These are phyloP conservation scores for Paradisaea rubra DNA, from an alignment of 2,113 vertebrate genomes.

Conservation along the genomic window DNA sequence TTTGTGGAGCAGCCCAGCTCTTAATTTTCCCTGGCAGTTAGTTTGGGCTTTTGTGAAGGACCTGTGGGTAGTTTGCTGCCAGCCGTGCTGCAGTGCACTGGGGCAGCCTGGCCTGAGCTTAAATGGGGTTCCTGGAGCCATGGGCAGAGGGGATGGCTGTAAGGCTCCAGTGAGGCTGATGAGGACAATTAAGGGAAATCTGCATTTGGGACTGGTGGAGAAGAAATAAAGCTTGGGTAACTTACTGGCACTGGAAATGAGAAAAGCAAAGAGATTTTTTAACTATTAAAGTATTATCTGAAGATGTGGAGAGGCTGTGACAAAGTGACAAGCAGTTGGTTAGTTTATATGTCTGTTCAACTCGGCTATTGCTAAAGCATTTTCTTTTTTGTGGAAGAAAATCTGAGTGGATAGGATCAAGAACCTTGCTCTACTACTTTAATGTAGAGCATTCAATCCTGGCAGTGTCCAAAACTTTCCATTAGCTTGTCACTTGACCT, in stretches of 20 bases:
- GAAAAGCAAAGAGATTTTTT: background rate
- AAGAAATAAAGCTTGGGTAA: background rate
- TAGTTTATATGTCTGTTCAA: background rate
- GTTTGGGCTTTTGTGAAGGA: background rate
- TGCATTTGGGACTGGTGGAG: background rate
- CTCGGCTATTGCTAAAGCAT: background rate
- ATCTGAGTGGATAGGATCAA: background rate
- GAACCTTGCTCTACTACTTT: background rate
- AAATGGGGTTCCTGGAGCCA: background rate
- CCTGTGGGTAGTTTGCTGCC: background rate
- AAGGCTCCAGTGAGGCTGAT: background rate
- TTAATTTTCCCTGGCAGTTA: background rate
- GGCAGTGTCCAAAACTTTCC: background rate
- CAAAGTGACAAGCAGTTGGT: background rate
- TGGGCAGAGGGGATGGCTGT: background rate
- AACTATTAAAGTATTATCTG: background rate
- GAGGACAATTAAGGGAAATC: background rate
- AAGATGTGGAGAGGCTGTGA: background rate
- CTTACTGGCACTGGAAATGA: background rate
- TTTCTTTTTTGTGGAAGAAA: background rate
- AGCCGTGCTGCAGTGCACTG: background rate
- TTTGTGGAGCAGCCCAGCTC: background rate
- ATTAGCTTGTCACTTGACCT: background rate
- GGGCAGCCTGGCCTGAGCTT: background rate
- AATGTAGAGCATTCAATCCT: background rate